phyloP scores from a whole-genome alignment of 2,888 invertebrate species.

The Philereme transversata region DNA sequence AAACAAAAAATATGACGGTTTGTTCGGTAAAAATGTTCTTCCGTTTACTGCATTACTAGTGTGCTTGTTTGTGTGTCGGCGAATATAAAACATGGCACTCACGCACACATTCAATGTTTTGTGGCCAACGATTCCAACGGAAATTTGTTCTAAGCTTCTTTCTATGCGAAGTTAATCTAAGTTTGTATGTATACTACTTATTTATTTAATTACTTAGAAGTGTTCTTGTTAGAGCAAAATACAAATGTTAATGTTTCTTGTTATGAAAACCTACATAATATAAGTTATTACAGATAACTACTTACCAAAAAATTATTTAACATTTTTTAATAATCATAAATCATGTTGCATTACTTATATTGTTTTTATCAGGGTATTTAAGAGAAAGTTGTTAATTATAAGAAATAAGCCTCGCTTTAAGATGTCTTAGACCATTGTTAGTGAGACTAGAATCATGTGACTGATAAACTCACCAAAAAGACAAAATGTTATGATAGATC shows the following conservation, averaged over 20 bases:
- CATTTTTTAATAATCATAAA: no score
- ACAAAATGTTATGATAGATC: conserved; percentile 29
- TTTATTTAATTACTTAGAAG: background rate
- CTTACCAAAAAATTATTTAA: no score
- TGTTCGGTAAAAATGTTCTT: no score
- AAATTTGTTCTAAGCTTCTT: no score
- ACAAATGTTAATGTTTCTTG: conserved; percentile 6
- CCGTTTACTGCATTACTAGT: no score
- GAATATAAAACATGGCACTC: no score
- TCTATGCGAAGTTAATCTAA: no score
- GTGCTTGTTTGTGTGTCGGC: no score
- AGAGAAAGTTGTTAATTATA: conserved; percentile 30
- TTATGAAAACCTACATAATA: background rate
- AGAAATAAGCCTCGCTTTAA: conserved; percentile 30
- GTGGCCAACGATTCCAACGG: background rate
- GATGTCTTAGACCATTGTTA: conserved; percentile 41
- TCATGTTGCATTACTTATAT: conserved; percentile 9
- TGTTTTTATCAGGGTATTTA: conserved; percentile 35
- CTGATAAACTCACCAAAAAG: conserved; percentile 35
- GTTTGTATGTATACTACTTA: background rate
- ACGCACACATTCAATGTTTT: background rate
- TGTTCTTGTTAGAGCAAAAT: conserved; percentile 9
- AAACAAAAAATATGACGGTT: no score
- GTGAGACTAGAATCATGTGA: conserved; percentile 33
- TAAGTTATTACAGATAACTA: no score